Evolutionary conservation across 2,888 invertebrate species (phyloP), one percentile per base, ranked within the genome.

Genomic region (Incurvaria masculella): DNA sequence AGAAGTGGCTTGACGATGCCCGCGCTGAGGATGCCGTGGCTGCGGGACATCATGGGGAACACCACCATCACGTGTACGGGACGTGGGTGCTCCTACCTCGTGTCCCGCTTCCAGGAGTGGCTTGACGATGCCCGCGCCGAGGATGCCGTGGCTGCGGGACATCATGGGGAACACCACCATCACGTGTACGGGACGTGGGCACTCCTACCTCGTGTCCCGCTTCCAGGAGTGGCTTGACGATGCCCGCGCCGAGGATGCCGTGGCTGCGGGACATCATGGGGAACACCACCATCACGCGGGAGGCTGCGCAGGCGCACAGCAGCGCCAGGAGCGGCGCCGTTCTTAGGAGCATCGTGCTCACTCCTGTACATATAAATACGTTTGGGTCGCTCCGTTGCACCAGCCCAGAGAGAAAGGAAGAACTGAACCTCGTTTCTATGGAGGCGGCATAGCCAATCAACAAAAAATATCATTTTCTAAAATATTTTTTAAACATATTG

Each of bases 171-270:
- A 67, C n/a, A 59, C 54, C 11, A 71, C 66, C 14, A 71, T n/a
- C n/a, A n/a, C n/a, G n/a, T n/a, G n/a, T n/a, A n/a, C n/a, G n/a
- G n/a, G n/a, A n/a, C n/a, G n/a, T n/a, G n/a, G n/a, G n/a, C n/a
- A n/a, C n/a, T n/a, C 45, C 51, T 51, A 68, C 68, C 61, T 70
- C 68, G 56, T 70, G 69, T 0, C 67, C 68, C 46, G 64, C 67
- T 47, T 61, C 59, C n/a, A 69, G 52, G 2, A 70, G 51, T 27
- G 62, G 56, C 19, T 59, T 59, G 2, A 61, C 66, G 0, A 69
- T 53, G 2, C 68, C 67, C 46, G 65, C 60, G 0, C 69, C 69
- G 14, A 71, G 49, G 17, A 64, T 64, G 39, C 61, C 59, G 23
- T 71, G 70, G 20, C 70, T 70, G 42, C 59, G 64, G 0, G 66